Evolutionary conservation across 2,888 invertebrate species (phyloP), one percentile per base, ranked within the genome.

Genomic region (Trisateles emortualis): DNA sequence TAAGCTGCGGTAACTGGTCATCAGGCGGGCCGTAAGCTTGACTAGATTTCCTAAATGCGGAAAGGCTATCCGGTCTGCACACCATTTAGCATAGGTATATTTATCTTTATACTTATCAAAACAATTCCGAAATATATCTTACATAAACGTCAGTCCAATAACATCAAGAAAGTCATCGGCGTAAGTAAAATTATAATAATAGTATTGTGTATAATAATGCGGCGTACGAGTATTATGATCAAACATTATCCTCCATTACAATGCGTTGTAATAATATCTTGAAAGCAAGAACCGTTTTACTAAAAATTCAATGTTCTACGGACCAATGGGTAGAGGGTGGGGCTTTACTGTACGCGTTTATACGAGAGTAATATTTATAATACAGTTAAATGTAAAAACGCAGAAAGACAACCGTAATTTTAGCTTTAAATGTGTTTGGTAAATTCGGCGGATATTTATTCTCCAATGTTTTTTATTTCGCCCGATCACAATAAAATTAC

Each of bases 261-360:
- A 81, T 74, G 64, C 61, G 46, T 52, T 59, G 64, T 76, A 78
- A 74, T 79, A 78, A 77, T 75, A 80, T 74, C 70, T 72, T 71
- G 68, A 76, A 79, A 75, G 78, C 64, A 68, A 70, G 68, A 26
- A 67, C 72, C 76, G 78, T 76, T 87, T 76, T 79, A 78, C 70
- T 85, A 80, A 84, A 87, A 84, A 84, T 81, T 79, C 76, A 79
- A 84, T 78, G 81, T 78, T 82, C 83, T 78, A 79, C 79, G 79
- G 73, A 58, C 67, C 77, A 72, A 62, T 80, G 74, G 61, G 46
- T 58, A 17, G 26, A 22, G 8, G 65, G 74, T 71, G 32, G 30
- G 68, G 80, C 33, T 17, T 5, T 32, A 74, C 26, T 81, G 50
- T 1, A 1, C 61, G 79, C 80, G 78, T 43, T 13, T 13, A 19